Percentiles rank a stretch among this genome's conserved stretches.
Evolutionary conservation across 2,888 invertebrate genomes (phyloP).

Genomic region (Axea sp.): DNA sequence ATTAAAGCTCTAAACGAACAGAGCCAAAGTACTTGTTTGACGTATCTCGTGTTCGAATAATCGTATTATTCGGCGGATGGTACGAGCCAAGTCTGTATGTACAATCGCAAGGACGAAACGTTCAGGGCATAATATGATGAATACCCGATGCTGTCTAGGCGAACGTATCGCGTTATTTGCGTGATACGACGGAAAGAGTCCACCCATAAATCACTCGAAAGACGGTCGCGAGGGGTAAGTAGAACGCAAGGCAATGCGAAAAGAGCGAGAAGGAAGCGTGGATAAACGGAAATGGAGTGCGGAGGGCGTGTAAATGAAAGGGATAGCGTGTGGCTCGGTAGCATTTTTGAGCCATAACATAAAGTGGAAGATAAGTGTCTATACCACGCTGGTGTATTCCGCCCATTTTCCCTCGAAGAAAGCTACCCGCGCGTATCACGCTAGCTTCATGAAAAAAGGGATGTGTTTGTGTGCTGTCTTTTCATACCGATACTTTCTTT

Average conservation of each 20-base stretch:
- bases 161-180: slow-evolving; percentile 66
- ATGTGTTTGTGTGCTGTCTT: slow-evolving; percentile 15
- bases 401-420: slow-evolving; percentile 51
- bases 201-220: slow-evolving; percentile 54
- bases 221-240: slow-evolving; percentile 9
- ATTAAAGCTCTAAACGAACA: slow-evolving; percentile 7
- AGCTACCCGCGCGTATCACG: slow-evolving; percentile 42
- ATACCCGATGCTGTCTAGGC: slow-evolving; percentile 63
- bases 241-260: background rate
- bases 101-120: slow-evolving; percentile 14
- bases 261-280: slow-evolving; percentile 13
- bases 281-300: slow-evolving; percentile 54
- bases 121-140: slow-evolving; percentile 67
- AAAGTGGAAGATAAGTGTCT: slow-evolving; percentile 64
- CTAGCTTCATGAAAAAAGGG: slow-evolving; percentile 24
- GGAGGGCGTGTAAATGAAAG: slow-evolving; percentile 58
- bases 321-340: slow-evolving; percentile 57
- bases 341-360: slow-evolving; percentile 71
- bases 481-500: slow-evolving; percentile 20
- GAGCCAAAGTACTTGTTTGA: slow-evolving; percentile 22
- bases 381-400: slow-evolving; percentile 34
- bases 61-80: slow-evolving; percentile 29
- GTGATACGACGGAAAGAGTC: slow-evolving; percentile 62
- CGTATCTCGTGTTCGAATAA: slow-evolving; percentile 4
- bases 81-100: slow-evolving; percentile 8